Conservation (phyloP, 1,140 invertebrate species). For the Antheraea pernyi region DNA sequence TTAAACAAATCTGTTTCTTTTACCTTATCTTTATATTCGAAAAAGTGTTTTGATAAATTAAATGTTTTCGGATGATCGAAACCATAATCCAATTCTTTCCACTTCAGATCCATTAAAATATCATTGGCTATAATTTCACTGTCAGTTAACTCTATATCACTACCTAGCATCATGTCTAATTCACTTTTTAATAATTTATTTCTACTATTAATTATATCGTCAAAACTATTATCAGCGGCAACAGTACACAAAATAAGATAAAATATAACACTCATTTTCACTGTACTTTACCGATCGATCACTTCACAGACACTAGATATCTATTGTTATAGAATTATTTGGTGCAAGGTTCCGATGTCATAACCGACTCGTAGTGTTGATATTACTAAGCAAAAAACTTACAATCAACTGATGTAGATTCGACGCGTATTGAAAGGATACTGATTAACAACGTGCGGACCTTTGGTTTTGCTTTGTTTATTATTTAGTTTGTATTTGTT, state of each 20-base stretch:
- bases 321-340: background rate
- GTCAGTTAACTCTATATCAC: conserved; percentile 76
- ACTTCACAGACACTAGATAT: background rate
- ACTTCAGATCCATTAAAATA: conserved; percentile 84
- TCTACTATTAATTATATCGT: conserved; percentile 32
- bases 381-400: conserved; percentile 1
- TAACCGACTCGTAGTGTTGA: background rate
- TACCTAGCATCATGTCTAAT: conserved; percentile 68
- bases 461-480: background rate
- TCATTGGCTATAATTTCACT: conserved; percentile 83
- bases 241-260: background rate
- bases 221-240: background rate
- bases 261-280: background rate
- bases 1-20: conserved; percentile 84
- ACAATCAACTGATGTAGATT: background rate
- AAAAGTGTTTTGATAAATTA: conserved; percentile 85
- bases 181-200: conserved; percentile 52
- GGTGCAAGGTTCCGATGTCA: conserved; percentile 8
- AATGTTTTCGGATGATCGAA: conserved; percentile 80
- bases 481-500: background rate
- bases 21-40: conserved; percentile 82
- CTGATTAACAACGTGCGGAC: background rate
- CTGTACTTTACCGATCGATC: background rate
- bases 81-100: conserved; percentile 79
- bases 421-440: background rate